Evolutionary conservation across 2,113 vertebrate species (phyloP).

Genomic region (Haliaeetus leucogaster): DNA sequence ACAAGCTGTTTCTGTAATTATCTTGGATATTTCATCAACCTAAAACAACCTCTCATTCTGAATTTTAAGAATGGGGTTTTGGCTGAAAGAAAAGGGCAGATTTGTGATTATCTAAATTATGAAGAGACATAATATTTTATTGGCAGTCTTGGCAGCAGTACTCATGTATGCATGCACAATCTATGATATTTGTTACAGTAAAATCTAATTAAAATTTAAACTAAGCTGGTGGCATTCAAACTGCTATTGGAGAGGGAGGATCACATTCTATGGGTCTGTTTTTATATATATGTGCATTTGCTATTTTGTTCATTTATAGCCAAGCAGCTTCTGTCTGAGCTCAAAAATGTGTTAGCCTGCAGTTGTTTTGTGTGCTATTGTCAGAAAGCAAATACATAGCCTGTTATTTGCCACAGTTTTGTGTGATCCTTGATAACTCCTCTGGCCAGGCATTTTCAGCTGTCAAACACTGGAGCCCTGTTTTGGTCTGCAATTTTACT

Average conservation of each 20-base stretch:
- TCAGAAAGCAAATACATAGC: neutral
- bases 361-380: neutral
- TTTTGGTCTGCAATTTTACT: neutral
- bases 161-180: neutral
- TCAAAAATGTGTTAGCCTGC: neutral
- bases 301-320: neutral
- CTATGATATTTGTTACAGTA: neutral
- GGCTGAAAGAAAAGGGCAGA: conserved; percentile 25
- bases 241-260: neutral
- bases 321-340: neutral
- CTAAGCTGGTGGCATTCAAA: neutral
- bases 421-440: neutral
- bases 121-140: conserved; percentile 24
- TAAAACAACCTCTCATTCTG: neutral
- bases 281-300: neutral
- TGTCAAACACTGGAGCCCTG: neutral
- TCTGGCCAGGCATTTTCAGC: neutral
- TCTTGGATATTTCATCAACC: neutral
- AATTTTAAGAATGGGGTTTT: neutral
- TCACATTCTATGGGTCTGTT: neutral
- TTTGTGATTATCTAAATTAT: conserved; percentile 17
- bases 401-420: neutral
- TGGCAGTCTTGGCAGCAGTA: conserved; percentile 14
- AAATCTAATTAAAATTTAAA: conserved; percentile 55
- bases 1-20: neutral